Evolutionary conservation across 2,113 vertebrate species (phyloP).

Genomic region (Trichechus manatus): DNA sequence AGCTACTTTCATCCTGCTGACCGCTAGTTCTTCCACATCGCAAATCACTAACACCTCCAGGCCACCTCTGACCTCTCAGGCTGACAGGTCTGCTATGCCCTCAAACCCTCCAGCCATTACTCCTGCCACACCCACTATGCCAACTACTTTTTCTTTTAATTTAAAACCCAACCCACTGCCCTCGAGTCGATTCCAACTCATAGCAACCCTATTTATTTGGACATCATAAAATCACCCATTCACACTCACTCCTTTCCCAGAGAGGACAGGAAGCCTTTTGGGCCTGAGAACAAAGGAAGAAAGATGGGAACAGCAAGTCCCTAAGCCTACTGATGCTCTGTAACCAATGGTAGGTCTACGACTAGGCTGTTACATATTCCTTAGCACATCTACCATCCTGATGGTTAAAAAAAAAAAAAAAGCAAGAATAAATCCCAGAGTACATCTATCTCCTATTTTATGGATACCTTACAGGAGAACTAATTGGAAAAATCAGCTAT

Average conservation of each 20-base stretch:
- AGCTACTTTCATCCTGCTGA: neutral
- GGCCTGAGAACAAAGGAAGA: neutral
- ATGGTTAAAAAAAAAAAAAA: neutral
- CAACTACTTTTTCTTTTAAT: slow-evolving; percentile 64
- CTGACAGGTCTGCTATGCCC: neutral
- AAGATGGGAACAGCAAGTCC: neutral
- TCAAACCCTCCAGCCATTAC: neutral
- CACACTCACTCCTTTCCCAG: neutral
- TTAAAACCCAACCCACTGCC: too few species aligned
- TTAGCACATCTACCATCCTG: neutral
- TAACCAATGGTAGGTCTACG: neutral
- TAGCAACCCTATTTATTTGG: too few species aligned
- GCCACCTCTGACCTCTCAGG: neutral
- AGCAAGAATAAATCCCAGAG: neutral
- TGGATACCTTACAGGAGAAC: neutral
- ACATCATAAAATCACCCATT: neutral
- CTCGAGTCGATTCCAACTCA: too few species aligned
- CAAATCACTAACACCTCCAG: neutral
- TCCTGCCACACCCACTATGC: neutral
- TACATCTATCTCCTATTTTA: neutral
- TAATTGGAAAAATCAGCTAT: neutral
- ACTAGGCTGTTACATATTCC: neutral
- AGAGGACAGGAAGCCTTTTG: too few species aligned
- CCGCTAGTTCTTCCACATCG: neutral
- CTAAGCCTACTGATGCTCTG: neutral